Evolutionary conservation across 2,113 vertebrate genomes (phyloP).

Genomic region (Gnathonemus longibarbis): DNA sequence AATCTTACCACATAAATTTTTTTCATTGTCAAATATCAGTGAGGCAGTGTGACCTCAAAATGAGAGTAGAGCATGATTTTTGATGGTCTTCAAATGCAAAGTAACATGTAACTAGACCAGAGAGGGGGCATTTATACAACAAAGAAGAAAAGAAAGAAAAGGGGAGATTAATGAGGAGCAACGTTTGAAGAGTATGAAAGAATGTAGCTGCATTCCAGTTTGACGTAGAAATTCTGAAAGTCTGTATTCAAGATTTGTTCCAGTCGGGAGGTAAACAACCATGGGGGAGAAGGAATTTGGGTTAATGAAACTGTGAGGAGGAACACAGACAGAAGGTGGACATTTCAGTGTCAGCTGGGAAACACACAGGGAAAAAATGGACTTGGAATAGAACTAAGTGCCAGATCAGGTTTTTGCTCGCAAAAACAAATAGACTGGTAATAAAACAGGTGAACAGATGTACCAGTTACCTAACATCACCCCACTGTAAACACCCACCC

Average conservation of each 20-base stretch:
- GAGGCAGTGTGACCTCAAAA: neutral
- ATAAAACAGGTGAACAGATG: neutral
- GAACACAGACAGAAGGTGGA: neutral
- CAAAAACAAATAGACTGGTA: neutral
- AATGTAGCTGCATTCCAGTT: neutral
- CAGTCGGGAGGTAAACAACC: neutral
- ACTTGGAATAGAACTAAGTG: neutral
- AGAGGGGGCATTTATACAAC: neutral
- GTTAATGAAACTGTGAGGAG: neutral
- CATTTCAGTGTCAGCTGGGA: neutral
- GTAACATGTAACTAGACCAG: neutral
- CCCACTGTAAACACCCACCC: neutral
- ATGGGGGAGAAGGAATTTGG: neutral
- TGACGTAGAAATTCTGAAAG: neutral
- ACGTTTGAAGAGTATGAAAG: neutral
- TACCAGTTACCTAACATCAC: neutral
- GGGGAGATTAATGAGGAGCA: conserved; percentile 3
- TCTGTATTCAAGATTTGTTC: neutral
- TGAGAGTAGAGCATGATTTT: neutral
- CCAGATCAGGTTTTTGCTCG: neutral
- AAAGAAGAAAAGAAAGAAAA: neutral
- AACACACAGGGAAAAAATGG: neutral
- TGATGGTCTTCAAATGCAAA: neutral
- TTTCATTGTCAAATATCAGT: neutral
- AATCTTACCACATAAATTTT: neutral